Conservation (phyloP, 2,888 invertebrate genomes). For the Apotomis turbidana region DNA sequence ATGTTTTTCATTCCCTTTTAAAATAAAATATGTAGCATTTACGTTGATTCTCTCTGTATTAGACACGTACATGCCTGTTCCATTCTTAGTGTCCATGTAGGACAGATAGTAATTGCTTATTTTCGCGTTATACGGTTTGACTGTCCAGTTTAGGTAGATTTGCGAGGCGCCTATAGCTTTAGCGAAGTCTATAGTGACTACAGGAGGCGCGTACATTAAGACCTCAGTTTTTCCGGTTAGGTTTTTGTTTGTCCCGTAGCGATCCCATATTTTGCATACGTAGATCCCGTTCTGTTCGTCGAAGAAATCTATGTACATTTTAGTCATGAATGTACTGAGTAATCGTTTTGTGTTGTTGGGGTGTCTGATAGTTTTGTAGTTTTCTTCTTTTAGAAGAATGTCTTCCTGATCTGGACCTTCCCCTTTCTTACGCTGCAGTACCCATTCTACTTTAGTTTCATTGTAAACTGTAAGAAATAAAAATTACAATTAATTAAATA, state of each 20-base stretch:
- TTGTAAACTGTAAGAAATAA: constrained; percentile 63
- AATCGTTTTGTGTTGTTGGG: constrained; percentile 82
- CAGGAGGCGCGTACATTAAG: constrained; percentile 87
- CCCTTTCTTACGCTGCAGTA: constrained; percentile 52
- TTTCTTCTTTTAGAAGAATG: constrained; percentile 42
- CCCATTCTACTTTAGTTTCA: constrained; percentile 67
- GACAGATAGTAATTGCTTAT: constrained; percentile 84
- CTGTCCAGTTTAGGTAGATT: constrained; percentile 93
- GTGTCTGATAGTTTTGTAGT: not conserved
- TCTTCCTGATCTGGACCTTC: constrained; percentile 46
- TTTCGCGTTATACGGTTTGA: constrained; percentile 89
- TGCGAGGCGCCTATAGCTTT: constrained; percentile 90
- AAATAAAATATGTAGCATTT: constrained; percentile 87
- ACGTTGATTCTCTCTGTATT: constrained; percentile 85
- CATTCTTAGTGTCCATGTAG: constrained; percentile 66
- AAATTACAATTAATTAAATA: not conserved
- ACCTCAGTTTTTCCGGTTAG: constrained; percentile 76
- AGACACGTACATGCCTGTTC: constrained; percentile 52
- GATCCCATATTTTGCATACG: constrained; percentile 65
- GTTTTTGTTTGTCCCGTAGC: constrained; percentile 60
- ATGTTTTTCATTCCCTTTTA: constrained; percentile 67
- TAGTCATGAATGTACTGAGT: constrained; percentile 78
- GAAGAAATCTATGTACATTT: constrained; percentile 73
- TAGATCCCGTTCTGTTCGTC: constrained; percentile 87
- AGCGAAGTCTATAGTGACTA: constrained; percentile 87